Evolutionary conservation across 1,140 invertebrate species (phyloP), one percentile per base, ranked within the genome.

Genomic region (Drosophila bocqueti): DNA sequence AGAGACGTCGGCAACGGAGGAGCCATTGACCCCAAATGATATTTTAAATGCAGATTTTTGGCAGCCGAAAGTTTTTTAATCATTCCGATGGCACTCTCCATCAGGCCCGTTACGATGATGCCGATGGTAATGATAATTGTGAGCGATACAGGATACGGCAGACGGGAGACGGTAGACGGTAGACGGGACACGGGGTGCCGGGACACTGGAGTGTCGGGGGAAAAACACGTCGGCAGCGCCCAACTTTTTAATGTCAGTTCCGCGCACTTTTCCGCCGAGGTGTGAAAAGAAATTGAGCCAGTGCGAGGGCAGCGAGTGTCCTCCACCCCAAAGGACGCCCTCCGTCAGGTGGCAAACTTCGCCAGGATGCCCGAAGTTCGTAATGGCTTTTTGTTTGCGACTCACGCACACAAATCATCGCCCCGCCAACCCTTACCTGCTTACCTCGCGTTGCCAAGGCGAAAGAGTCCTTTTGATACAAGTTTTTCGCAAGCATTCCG

Each of bases 1-100:
- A 85, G 68, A 81, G 74, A 81, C 78, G 50, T 66, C 79, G 80
- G 31, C 40, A 16, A 34, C 54, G 18, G 57, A 38, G 64, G 60
- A 80, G 76, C 76, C 84, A 38, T 76, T 87, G 83, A 86, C 54
- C 45, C 55, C 55, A 42, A 63, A 73, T 68, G 15, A 68, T 63
- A 62, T 60, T 76, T 72, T 72, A 62, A 79, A 77, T 87, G 83
- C 68, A 83, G 68, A 78, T 85, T 85, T 81, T 76, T 65, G 73
- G 79, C 79, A 79, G 62, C 67, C 58, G 18, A 89, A 89, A 89
- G 63, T 89, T 89, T 89, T 89, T 90, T 89, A 89, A 89, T 89
- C 84, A 84, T 74, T 50, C 71, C 87, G 67, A 89, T 89, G 84
- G 78, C 65, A 42, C 42, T 69, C 52, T 45, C 62, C 45, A 65